Percentiles rank a stretch among this genome's conserved stretches.
Evolutionary conservation across 1,140 invertebrate species (phyloP).

Genomic region (Macrotrachela quadricornifera): DNA sequence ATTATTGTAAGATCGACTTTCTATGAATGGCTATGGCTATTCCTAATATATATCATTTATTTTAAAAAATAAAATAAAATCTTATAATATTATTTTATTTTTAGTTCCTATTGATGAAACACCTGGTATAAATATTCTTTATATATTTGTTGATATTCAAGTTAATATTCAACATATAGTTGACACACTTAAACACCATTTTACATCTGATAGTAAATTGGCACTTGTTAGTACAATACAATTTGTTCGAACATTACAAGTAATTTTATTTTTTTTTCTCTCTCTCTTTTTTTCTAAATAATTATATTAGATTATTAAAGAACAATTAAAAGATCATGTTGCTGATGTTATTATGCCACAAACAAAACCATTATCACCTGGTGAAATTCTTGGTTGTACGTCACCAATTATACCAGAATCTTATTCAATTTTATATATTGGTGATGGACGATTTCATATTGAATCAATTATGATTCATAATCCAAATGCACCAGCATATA

Average conservation of each 20-base stretch:
- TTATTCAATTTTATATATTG: conserved; percentile 54
- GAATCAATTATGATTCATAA: conserved; percentile 77
- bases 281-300: neutral
- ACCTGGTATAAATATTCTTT: conserved; percentile 74
- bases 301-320: neutral
- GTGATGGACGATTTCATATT: conserved; percentile 92
- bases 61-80: too few relatives aligned
- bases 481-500: conserved; percentile 45
- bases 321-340: neutral
- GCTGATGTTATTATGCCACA: conserved; percentile 45
- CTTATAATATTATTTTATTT: too few relatives aligned
- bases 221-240: conserved; percentile 86
- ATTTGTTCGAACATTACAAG: conserved; percentile 76
- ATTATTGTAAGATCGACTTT: too few relatives aligned
- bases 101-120: conserved; percentile 60
- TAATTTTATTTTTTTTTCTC: conserved; percentile 9
- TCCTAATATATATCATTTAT: too few relatives aligned
- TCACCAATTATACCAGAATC: conserved; percentile 48
- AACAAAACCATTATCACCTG: conserved; percentile 80
- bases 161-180: conserved; percentile 78
- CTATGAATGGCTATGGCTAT: too few relatives aligned
- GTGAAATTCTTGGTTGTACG: conserved; percentile 88
- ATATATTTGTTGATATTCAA: conserved; percentile 72
- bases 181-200: conserved; percentile 64
- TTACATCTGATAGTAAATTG: conserved; percentile 38